A percentile compares a stretch with the other conserved stretches of the same genome.
These are phyloP conservation scores for Dynastes tityus DNA, from an alignment of 2,888 invertebrate species.

Conservation along the genomic window DNA sequence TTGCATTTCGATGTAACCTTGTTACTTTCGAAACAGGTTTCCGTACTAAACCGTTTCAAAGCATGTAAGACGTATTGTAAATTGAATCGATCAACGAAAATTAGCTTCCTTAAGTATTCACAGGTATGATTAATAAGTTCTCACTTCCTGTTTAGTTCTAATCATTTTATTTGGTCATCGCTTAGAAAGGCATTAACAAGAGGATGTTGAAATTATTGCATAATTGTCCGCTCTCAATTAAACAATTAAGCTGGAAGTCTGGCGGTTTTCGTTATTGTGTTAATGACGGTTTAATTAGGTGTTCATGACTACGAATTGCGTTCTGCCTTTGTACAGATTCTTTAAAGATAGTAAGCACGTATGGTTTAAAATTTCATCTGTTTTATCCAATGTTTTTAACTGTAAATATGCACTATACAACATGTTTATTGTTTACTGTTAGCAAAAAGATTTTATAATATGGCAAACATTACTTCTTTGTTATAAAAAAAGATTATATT, in stretches of 20 bases:
- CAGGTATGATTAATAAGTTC: neutral
- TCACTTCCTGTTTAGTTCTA: slow-evolving; percentile 20
- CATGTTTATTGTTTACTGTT: too few relatives aligned
- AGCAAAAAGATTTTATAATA: too few relatives aligned
- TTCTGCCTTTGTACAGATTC: neutral
- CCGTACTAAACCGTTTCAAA: too few relatives aligned
- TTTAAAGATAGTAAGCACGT: neutral
- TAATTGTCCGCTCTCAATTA: slow-evolving; percentile 21
- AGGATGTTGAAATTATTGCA: slow-evolving; percentile 32
- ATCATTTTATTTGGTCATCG: slow-evolving; percentile 16
- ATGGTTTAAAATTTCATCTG: too few relatives aligned
- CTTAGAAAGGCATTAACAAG: neutral
- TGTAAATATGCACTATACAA: too few relatives aligned
- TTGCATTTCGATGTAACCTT: too few relatives aligned
- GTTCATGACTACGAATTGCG: neutral
- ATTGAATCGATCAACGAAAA: too few relatives aligned
- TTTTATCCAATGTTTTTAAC: too few relatives aligned
- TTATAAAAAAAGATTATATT: too few relatives aligned
- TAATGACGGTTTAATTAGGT: slow-evolving; percentile 13
- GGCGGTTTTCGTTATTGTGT: slow-evolving; percentile 6
- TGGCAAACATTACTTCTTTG: too few relatives aligned
- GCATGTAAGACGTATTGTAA: too few relatives aligned
- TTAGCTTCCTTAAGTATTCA: neutral
- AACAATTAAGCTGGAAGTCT: slow-evolving; percentile 6
- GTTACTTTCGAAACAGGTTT: too few relatives aligned